These are phyloP conservation scores for Drosophila watanabei DNA, from an alignment of 1,140 invertebrate species.

Conservation along the genomic window DNA sequence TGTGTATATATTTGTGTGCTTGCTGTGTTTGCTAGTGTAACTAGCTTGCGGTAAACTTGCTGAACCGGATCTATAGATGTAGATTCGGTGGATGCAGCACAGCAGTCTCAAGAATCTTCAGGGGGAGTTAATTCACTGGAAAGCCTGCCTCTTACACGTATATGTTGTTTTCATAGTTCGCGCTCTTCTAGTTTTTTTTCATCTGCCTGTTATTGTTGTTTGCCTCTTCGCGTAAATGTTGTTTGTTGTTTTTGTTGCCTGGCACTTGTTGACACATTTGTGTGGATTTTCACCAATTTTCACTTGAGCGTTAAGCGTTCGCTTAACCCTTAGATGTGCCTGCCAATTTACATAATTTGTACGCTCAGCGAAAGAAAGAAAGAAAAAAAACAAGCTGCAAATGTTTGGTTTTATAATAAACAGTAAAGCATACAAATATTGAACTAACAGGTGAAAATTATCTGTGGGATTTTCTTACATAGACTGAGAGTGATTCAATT, in stretches of 20 bases:
- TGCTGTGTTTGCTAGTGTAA: constrained; percentile 56
- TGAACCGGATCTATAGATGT: constrained; percentile 75
- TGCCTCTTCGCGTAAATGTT: constrained; percentile 8
- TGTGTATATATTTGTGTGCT: constrained; percentile 8
- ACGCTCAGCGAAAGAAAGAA: constrained; percentile 3
- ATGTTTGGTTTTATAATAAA: constrained; percentile 47
- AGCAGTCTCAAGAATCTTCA: constrained; percentile 67
- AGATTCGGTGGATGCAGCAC: constrained; percentile 72
- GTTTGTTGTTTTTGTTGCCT: constrained; percentile 32
- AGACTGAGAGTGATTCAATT: not conserved
- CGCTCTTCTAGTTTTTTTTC: constrained; percentile 17
- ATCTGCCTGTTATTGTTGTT: constrained; percentile 16
- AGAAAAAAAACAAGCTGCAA: constrained; percentile 17
- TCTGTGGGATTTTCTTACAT: constrained; percentile 1
- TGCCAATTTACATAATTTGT: constrained; percentile 42
- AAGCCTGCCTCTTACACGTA: constrained; percentile 47
- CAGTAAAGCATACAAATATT: constrained; percentile 25
- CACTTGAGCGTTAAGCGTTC: constrained; percentile 65
- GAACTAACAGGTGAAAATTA: constrained; percentile 12
- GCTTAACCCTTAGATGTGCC: constrained; percentile 44
- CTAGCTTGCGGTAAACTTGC: constrained; percentile 83
- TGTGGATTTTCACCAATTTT: constrained; percentile 79
- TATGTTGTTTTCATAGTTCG: constrained; percentile 28
- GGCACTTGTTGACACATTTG: constrained; percentile 79
- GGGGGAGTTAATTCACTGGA: constrained; percentile 70